Conservation (phyloP, 2,113 vertebrate species). For the Empidonax traillii region DNA sequence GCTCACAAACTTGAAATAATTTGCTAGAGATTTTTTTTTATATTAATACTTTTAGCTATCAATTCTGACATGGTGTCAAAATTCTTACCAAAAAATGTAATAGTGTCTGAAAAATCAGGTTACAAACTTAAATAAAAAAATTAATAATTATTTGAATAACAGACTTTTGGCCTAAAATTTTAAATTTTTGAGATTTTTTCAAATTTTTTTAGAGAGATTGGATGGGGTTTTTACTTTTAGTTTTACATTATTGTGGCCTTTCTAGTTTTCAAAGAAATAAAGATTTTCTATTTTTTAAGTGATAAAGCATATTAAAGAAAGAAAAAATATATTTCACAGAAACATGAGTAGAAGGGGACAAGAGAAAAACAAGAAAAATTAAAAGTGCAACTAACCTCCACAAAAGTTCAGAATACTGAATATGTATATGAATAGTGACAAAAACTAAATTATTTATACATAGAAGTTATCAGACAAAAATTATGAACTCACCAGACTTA, state of each 20-base stretch:
- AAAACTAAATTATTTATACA: not conserved
- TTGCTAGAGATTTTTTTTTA: not conserved
- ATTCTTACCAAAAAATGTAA: not conserved
- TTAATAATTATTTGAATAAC: accelerated
- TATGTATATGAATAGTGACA: not conserved
- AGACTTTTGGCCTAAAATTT: not conserved
- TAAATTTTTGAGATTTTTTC: not conserved
- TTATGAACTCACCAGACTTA: not conserved
- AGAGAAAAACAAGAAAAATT: not conserved
- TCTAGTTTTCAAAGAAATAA: not conserved
- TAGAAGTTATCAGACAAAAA: not conserved
- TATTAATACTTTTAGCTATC: not conserved
- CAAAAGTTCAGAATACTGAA: not conserved
- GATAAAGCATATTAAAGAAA: not conserved
- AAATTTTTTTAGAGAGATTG: not conserved
- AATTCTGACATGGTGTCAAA: not conserved
- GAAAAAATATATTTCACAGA: not conserved
- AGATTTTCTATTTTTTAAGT: not conserved
- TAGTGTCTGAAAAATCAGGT: not conserved
- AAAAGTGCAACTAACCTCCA: accelerated
- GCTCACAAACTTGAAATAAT: not conserved
- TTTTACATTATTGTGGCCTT: not conserved
- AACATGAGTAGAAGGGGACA: not conserved
- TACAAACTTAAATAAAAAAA: not conserved
- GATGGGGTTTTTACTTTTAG: not conserved